A percentile compares a stretch with the other conserved stretches of the same genome.
Evolutionary conservation across 2,797 vertebrate genomes (phyloP).

Genomic region (Serranus cabrilla): DNA sequence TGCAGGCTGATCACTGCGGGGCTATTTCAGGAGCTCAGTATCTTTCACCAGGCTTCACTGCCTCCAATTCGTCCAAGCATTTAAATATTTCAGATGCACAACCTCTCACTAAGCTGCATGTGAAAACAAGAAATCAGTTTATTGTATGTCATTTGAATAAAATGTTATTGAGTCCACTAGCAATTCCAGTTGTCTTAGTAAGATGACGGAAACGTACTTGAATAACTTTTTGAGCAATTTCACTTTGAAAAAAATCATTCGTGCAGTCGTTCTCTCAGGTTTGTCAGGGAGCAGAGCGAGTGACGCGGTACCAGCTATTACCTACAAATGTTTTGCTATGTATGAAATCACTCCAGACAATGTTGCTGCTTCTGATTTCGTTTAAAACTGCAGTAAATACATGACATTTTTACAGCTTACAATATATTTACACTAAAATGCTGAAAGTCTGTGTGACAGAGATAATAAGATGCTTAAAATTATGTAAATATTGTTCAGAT

Average conservation of each 20-base stretch:
- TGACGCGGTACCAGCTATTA: too few species aligned
- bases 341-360: too few species aligned
- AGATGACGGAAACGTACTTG: background rate
- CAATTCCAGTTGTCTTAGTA: background rate
- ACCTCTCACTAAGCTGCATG: slow-evolving; percentile 8
- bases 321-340: too few species aligned
- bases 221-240: background rate
- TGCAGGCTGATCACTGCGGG: slow-evolving; percentile 54
- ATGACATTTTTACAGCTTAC: background rate
- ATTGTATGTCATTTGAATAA: background rate
- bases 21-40: slow-evolving; percentile 61
- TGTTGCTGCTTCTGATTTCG: background rate
- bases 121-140: background rate
- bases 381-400: background rate
- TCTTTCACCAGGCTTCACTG: slow-evolving; percentile 50
- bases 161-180: background rate
- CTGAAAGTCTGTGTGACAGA: background rate
- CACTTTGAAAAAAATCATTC: background rate
- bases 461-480: background rate
- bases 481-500: background rate
- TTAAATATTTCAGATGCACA: slow-evolving; percentile 62
- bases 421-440: background rate
- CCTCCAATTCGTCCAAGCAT: slow-evolving; percentile 22
- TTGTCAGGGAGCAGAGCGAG: background rate
- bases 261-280: background rate